Conservation (phyloP, 2,113 vertebrate species). For the Cathartes aura region DNA sequence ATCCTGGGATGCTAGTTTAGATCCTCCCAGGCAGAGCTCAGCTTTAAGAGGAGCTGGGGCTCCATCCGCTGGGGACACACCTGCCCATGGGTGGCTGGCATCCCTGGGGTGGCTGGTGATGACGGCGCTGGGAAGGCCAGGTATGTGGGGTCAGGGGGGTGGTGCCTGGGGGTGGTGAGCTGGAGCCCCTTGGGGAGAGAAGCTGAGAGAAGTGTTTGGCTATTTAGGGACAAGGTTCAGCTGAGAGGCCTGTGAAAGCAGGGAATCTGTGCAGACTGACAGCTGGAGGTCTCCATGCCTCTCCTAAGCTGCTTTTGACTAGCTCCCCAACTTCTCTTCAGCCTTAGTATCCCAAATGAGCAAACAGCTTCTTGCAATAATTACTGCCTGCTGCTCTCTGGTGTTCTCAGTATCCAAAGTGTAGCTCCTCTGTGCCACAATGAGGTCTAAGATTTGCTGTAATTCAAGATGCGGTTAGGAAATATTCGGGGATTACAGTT, state of each 20-base stretch:
- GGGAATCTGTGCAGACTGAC: background rate
- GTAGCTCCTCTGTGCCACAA: rapidly evolving
- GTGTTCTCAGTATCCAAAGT: background rate
- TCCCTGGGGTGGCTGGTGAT: background rate
- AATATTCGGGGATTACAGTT: background rate
- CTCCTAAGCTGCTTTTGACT: background rate
- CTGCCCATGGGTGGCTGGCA: background rate
- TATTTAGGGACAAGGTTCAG: background rate
- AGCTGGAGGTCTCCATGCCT: background rate
- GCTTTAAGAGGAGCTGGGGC: background rate
- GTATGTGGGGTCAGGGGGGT: background rate
- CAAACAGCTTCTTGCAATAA: background rate
- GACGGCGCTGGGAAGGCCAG: background rate
- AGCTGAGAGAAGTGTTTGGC: background rate
- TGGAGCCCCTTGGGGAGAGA: rapidly evolving
- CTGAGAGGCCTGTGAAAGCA: background rate
- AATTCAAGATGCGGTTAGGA: background rate
- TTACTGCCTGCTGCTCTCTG: background rate
- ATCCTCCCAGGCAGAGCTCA: background rate
- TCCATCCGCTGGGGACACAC: rapidly evolving
- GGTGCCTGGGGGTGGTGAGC: background rate
- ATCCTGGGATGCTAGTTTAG: rapidly evolving
- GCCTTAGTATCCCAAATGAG: background rate
- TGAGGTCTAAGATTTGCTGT: background rate
- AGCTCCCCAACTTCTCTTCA: background rate